Percentiles rank a stretch among this genome's conserved stretches.
Evolutionary conservation across 2,888 invertebrate genomes (phyloP).

Genomic region (Erpobdella octoculata): DNA sequence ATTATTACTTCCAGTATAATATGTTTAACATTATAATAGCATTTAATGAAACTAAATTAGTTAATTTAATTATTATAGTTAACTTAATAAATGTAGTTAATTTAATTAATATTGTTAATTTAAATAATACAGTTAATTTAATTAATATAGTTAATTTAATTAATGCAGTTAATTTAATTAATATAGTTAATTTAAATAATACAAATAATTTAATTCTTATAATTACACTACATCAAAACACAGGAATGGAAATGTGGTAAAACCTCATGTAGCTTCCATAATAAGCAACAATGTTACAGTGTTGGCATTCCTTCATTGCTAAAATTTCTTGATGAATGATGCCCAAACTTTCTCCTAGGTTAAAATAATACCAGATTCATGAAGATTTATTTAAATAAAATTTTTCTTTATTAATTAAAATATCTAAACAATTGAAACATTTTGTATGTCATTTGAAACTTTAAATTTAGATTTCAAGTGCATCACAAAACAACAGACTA

Average conservation of each 20-base stretch:
- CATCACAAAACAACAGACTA: too few relatives aligned
- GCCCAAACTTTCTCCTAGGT: conserved; percentile 81
- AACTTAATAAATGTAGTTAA: too few relatives aligned
- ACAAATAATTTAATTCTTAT: not conserved
- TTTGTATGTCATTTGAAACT: too few relatives aligned
- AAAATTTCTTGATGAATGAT: conserved; percentile 90
- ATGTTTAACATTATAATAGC: not conserved
- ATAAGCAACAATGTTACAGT: conserved; percentile 65
- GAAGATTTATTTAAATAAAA: not conserved
- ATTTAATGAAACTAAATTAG: not conserved
- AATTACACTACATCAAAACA: not conserved
- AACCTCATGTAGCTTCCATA: conserved; percentile 39
- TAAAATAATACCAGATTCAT: not conserved
- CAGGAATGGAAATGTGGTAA: not conserved
- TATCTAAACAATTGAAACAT: too few relatives aligned
- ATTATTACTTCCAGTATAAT: not conserved
- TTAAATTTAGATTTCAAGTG: too few relatives aligned
- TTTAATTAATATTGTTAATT: too few relatives aligned
- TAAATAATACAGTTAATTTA: not conserved
- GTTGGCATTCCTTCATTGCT: conserved; percentile 39
- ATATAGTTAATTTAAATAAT: not conserved
- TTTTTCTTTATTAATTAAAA: too few relatives aligned
- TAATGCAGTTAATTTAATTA: not conserved
- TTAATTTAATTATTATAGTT: not conserved
- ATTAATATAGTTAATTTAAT: not conserved